These are phyloP conservation scores for Sitobion miscanthi DNA, from an alignment of 1,140 invertebrate species.

Conservation along the genomic window DNA sequence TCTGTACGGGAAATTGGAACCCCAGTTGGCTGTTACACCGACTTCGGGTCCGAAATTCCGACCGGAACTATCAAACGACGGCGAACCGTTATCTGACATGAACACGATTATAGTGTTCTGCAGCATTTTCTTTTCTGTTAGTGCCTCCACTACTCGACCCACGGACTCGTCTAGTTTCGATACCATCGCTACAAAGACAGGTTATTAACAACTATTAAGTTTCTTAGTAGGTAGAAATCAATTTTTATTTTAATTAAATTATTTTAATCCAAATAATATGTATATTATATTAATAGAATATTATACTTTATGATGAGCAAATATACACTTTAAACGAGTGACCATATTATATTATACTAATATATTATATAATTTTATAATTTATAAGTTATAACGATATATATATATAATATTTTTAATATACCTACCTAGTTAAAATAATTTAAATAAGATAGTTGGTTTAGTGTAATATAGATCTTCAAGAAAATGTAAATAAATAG, in stretches of 20 bases:
- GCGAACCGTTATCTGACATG: constrained; percentile 71
- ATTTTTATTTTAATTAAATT: neutral
- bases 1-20: constrained; percentile 74
- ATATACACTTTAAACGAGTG: neutral
- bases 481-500: too few species aligned
- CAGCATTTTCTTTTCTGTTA: constrained; percentile 69
- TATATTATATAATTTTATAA: neutral
- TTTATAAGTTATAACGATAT: neutral
- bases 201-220: neutral
- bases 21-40: constrained; percentile 67
- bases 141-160: constrained; percentile 69
- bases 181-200: constrained; percentile 69
- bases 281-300: neutral
- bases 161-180: constrained; percentile 75
- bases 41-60: constrained; percentile 60
- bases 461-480: neutral
- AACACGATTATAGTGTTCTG: constrained; percentile 70
- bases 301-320: neutral
- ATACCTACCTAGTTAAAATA: neutral
- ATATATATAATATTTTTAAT: neutral
- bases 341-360: neutral
- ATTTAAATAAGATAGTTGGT: neutral
- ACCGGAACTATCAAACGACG: constrained; percentile 68
- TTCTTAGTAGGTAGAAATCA: neutral
- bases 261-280: neutral